Evolutionary conservation across 2,888 invertebrate species (phyloP), one percentile per base, ranked within the genome.

Genomic region (Aporophyla lueneburgensis): DNA sequence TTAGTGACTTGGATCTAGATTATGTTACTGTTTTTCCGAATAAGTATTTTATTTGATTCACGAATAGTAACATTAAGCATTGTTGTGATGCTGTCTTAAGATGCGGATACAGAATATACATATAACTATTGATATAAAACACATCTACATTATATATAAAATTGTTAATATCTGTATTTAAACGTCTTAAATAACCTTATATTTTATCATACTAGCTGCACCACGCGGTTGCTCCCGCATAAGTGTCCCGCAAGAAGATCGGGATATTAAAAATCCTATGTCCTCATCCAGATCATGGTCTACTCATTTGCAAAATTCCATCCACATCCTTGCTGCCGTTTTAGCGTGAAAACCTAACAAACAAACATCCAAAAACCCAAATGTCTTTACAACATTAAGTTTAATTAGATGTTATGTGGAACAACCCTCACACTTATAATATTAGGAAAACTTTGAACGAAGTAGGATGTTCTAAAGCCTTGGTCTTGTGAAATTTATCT

Each of bases 31-130:
- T 77, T 81, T 49, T 51, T 27, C 5, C 7, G 9, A 59, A 63
- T 72, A 54, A 65, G 71, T 81, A 62, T 62, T 81, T 54, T 40
- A 65, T 74, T 70, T 70, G 19, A 61, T 61, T 65, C 74, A 76
- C 76, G 16, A 63, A 1, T 24, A 56, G n/a, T 27, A 61, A 53
- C 2, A 46, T 5, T 69, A 59, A 62, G 61, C n/a, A 67, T 61
- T 40, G 58, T 74, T 71, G 56, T 68, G 12, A 54, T 40, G n/a
- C 19, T 49, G 49, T 49, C 49, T 49, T 16, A 14, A 6, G n/a
- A 3, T 40, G 21, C 14, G 14, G n/a, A 33, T 21, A 7, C 2
- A 58, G 14, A 62, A 4, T n/a, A 62, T 40, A n/a, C n/a, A 63
- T 16, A 19, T n/a, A 62, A 21, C 61, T 9, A 7, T n/a, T 62